Percentiles rank a stretch among this genome's conserved stretches.
phyloP scores from a whole-genome alignment of 92 coral and sea anemone genomes.

The Scolanthus callimorphus region DNA sequence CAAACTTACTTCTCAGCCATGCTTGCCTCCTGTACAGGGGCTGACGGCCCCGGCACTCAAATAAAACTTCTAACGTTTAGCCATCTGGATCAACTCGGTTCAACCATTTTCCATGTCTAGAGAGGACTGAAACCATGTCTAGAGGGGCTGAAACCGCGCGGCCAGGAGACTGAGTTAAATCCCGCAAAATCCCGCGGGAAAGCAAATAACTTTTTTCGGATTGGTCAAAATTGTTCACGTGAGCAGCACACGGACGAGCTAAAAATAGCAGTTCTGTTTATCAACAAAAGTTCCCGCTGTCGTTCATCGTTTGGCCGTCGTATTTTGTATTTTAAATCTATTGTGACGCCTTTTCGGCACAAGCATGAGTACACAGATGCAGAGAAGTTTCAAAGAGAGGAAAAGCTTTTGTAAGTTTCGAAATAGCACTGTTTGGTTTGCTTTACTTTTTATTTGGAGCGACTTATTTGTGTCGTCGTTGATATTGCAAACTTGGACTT shows the following conservation, averaged over 20 bases:
- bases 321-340: no score
- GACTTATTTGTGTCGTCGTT: no score
- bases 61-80: slow-evolving; percentile 7
- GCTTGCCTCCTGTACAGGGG: slow-evolving; percentile 23
- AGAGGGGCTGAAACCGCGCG: slow-evolving; percentile 27
- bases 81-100: no score
- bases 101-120: no score
- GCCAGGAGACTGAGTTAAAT: background rate
- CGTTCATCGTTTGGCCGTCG: no score
- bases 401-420: slow-evolving; percentile 93
- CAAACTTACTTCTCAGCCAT: slow-evolving; percentile 97
- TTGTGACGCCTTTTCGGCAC: no score
- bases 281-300: slow-evolving; percentile 11
- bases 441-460: no score
- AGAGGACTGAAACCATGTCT: background rate
- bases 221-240: background rate
- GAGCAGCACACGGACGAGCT: background rate
- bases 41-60: slow-evolving; percentile 10
- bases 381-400: slow-evolving; percentile 81
- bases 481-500: no score
- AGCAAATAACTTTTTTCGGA: background rate
- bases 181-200: background rate
- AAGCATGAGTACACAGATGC: slow-evolving; percentile 59
- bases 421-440: no score
- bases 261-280: slow-evolving; percentile 30